Conservation (phyloP, 2,113 vertebrate species). For the Typhlomys cinereus region DNA sequence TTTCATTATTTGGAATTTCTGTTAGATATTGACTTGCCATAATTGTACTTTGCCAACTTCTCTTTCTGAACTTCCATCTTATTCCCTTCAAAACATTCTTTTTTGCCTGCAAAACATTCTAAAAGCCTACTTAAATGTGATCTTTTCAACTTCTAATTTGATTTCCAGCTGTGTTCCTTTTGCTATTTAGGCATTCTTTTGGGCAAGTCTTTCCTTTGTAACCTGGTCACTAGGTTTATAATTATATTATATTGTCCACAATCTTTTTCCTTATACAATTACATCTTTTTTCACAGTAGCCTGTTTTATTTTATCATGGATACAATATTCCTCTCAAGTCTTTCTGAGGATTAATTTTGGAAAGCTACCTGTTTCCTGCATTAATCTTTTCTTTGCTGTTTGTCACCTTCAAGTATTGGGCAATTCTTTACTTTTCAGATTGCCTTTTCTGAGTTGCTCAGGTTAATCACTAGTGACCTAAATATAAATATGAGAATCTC, state of each 20-base stretch:
- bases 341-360: neutral
- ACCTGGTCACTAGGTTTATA: neutral
- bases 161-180: neutral
- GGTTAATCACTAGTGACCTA: conserved; percentile 28
- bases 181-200: neutral
- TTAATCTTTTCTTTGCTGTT: conserved; percentile 18
- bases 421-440: neutral
- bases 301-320: neutral
- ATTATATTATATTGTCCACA: neutral
- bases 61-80: neutral
- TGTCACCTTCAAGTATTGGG: neutral
- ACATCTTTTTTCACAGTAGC: neutral
- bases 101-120: neutral
- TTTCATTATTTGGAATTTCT: neutral
- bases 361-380: conserved; percentile 22
- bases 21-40: neutral
- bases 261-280: conserved; percentile 17
- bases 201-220: neutral
- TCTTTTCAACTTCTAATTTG: neutral
- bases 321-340: neutral
- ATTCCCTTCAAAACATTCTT: neutral
- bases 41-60: neutral
- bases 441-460: neutral
- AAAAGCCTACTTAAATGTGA: neutral
- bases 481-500: neutral